Evolutionary conservation across 2,888 invertebrate species (phyloP).

Genomic region (Malacosoma neustria): DNA sequence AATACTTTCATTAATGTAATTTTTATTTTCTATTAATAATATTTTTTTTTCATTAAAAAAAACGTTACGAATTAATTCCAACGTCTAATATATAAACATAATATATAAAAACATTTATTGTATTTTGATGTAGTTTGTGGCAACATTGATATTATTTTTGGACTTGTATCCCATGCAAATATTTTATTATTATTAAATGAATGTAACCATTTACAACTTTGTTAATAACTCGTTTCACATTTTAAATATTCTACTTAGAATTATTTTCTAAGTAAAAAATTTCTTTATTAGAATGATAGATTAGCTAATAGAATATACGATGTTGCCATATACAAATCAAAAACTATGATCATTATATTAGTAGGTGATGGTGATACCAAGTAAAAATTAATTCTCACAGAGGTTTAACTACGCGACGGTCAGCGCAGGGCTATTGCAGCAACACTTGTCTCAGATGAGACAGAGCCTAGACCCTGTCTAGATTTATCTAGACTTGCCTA

Average conservation of each 20-base stretch:
- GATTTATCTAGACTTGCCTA: constrained; percentile 22
- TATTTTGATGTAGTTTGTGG: constrained; percentile 28
- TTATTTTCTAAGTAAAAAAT: too few relatives aligned
- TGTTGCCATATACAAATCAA: neutral
- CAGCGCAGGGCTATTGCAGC: constrained; percentile 70
- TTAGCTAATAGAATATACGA: too few relatives aligned
- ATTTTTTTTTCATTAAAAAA: too few relatives aligned
- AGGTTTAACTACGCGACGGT: constrained; percentile 74
- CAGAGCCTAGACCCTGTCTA: constrained; percentile 53
- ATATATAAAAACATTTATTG: too few relatives aligned
- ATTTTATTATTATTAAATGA: too few relatives aligned
- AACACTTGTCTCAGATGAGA: constrained; percentile 66
- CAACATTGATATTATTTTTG: constrained; percentile 16
- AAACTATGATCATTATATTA: constrained; percentile 13
- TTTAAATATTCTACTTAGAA: too few relatives aligned
- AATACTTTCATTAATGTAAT: too few relatives aligned
- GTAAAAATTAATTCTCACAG: constrained; percentile 53
- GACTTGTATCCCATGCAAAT: neutral
- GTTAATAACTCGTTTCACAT: too few relatives aligned
- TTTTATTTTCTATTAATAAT: too few relatives aligned
- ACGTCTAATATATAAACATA: too few relatives aligned
- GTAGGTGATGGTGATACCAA: constrained; percentile 66
- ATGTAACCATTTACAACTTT: too few relatives aligned
- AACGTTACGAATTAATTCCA: too few relatives aligned
- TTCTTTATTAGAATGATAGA: constrained; percentile 6